Evolutionary conservation across 2,113 vertebrate genomes (phyloP), one percentile per base, ranked within the genome.

Genomic region (Hystrix cristata): DNA sequence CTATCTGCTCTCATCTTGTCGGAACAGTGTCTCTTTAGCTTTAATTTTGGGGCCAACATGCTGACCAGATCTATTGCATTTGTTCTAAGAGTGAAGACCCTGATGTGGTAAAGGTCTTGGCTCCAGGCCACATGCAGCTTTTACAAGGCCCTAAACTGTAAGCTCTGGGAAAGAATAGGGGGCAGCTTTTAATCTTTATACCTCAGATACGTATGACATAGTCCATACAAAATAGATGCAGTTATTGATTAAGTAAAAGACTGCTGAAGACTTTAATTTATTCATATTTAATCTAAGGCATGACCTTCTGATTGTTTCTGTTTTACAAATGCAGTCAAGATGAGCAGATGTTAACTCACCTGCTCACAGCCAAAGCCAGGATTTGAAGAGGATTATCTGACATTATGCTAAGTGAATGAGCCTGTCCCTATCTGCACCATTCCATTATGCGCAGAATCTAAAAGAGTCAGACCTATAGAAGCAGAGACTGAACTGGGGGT

Each of bases 171-270:
- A 38, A 12, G 72, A 51, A 79, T 1, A 69, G 18, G 60, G 62
- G 62, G n/a, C 18, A 48, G 7, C 8, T 72, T 51, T 57, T 57
- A 51, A 14, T 76, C 11, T 23, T 76, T 85, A 0, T 51, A 31
- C 69, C 11, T 76, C 34, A 51, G 31, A 3, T 15, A 1, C 5
- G 9, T 4, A 3, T 15, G n/a, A 3, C 2, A 15, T 48, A 55
- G 19, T 19, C 7, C n/a, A 62, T 48, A 57, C 21, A 69, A 55
- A 43, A 34, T 4, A 57, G 53, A 43, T n/a, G 8, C 2, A 72
- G 9, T 65, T 12, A 55, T 16, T 87, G 34, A 46, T 8, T 64
- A 51, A 81, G 16, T 51, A 5, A 84, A 51, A 76, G 9, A 4
- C 38, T 72, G 7, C 38, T 84, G 57, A 10, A 38, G 5, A 59